These are phyloP conservation scores for Montipora sp. DNA, from an alignment of 64 coral and sea anemone species.

Conservation along the genomic window DNA sequence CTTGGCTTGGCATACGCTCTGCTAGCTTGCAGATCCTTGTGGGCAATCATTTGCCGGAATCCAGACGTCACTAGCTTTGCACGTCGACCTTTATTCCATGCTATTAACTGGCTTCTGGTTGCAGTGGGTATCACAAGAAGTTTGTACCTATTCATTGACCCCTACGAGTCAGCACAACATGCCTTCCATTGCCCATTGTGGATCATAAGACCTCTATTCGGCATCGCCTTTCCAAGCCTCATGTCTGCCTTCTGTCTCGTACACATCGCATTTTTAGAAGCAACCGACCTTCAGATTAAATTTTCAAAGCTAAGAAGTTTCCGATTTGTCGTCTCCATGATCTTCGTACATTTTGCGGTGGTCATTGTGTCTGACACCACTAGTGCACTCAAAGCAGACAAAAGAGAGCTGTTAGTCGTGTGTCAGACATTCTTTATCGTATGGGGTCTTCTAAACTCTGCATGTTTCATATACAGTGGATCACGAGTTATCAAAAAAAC, in stretches of 20 bases:
- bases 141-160: conserved; percentile 70
- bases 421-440: conserved; percentile 86
- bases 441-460: conserved; percentile 60
- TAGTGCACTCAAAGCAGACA: conserved; percentile 51
- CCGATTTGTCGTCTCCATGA: conserved; percentile 41
- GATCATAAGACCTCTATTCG: conserved; percentile 59
- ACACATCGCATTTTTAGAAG: conserved; percentile 78
- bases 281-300: conserved; percentile 45
- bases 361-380: conserved; percentile 70
- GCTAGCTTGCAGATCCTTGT: conserved; percentile 57
- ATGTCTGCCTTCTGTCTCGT: conserved; percentile 71
- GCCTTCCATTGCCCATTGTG: conserved; percentile 33
- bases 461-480: conserved; percentile 76
- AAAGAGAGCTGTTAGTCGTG: conserved; percentile 60
- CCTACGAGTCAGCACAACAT: conserved; percentile 70
- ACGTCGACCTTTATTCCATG: conserved; percentile 32
- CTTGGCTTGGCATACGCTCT: conserved; percentile 57
- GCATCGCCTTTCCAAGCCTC: conserved; percentile 74
- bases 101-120: conserved; percentile 65
- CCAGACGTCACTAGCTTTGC: conserved; percentile 19
- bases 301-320: conserved; percentile 59
- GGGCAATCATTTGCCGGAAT: neutral
- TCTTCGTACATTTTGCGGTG: conserved; percentile 62
- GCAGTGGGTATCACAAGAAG: conserved; percentile 38
- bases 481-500: conserved; percentile 16